Base-by-base conservation (phyloP, 2,113 vertebrate species). In the Chionis minor region DNA sequence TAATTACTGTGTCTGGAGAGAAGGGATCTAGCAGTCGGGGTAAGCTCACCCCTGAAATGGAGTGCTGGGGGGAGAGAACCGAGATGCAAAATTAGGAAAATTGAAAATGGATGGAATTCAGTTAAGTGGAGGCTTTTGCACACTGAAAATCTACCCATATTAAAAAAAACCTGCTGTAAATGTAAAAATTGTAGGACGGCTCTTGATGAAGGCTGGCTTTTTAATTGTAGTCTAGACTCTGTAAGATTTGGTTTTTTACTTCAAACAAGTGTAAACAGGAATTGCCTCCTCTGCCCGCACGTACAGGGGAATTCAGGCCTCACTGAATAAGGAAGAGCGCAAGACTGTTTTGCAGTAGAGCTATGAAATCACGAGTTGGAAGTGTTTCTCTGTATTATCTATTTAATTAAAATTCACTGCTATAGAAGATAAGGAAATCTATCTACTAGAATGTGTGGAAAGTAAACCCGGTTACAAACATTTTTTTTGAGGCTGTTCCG, bases 1-100 rank as follows among this genome's bases (percentile, higher is more conserved):
- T 51, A 44, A 38, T 77, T 71, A 62, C 35, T 33, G 10, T 45
- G 11, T 73, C 49, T 65, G 17, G 28, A 89, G 26, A 82, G 38
- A 51, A 27, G 28, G 30, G 14, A 59, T 54, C 21, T 40, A 80
- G 33, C 45, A 51, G 38, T 33, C 8, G 13, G 15, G 24, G 30
- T 54, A 62, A 74, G 17, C 32, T 66, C 18, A 49, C 40, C 24
- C 63, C 35, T 71, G 28, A 73, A 65, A 65, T 45, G 26, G 18
- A 86, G 12, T 40, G 27, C 9, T 78, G n/a, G 0, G 1, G 38
- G n/a, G 8, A 2, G 8, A 26, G 15, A 30, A 38, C 12, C 26
- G 17, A 63, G 28, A 55, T 40, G 21, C 32, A 91, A 69, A 81
- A 70, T 26, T 17, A 73, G 12, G 35, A 58, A 40, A 62, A 92